Conservation (phyloP, 2,797 vertebrate genomes). For the Spea hammondii region DNA sequence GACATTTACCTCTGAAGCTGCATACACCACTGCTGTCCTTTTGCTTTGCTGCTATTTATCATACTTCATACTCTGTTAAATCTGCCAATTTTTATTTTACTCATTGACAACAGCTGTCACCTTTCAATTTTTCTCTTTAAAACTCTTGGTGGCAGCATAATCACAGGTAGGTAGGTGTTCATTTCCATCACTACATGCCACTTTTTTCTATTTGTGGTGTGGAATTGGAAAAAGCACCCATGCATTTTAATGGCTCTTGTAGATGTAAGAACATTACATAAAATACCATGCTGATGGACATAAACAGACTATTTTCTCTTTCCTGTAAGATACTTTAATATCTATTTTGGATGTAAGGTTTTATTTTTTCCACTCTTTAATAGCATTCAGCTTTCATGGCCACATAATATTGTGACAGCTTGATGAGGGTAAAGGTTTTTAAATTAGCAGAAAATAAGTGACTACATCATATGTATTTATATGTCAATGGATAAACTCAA, state of each 20-base stretch:
- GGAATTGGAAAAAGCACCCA: neutral
- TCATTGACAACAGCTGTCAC: conserved; percentile 57
- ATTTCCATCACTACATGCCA: neutral
- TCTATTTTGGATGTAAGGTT: too few species aligned
- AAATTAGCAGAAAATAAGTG: too few species aligned
- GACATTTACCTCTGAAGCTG: conserved; percentile 53
- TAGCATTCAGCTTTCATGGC: too few species aligned
- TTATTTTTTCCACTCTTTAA: too few species aligned
- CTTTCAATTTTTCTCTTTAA: conserved; percentile 42
- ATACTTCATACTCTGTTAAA: conserved; percentile 61
- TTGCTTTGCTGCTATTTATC: conserved; percentile 59
- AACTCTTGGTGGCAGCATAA: conserved; percentile 64
- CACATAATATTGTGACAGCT: too few species aligned
- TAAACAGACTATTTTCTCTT: neutral
- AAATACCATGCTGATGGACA: neutral
- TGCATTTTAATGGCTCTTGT: conserved; percentile 7
- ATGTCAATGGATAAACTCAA: too few species aligned
- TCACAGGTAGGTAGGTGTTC: conserved; percentile 48
- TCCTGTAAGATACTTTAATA: neutral
- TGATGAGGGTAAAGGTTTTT: too few species aligned
- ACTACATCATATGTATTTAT: too few species aligned
- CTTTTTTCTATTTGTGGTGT: conserved; percentile 32
- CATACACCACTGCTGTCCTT: conserved; percentile 55
- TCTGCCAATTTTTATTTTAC: conserved; percentile 60
- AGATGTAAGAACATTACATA: conserved; percentile 1